phyloP scores from a whole-genome alignment of 2,888 invertebrate genomes.

The Rhodophaea formosa region DNA sequence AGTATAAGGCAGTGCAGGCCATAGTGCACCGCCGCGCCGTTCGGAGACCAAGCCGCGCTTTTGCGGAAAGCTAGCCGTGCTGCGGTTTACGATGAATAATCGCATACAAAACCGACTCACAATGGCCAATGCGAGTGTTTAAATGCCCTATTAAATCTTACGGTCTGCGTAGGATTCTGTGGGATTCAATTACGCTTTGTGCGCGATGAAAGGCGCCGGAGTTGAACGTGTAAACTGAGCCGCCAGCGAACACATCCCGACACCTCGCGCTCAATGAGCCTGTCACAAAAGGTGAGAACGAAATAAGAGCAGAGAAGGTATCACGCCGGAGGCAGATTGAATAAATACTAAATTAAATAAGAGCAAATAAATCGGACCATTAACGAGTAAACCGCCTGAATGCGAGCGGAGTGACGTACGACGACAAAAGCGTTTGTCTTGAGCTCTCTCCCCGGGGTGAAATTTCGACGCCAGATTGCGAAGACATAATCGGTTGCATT shows the following conservation, averaged over 20 bases:
- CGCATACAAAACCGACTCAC: conserved; percentile 75
- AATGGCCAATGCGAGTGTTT: conserved; percentile 80
- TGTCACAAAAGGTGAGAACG: conserved; percentile 78
- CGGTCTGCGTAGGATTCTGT: conserved; percentile 78
- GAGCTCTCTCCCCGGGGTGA: conserved; percentile 41
- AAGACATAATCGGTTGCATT: conserved; percentile 55
- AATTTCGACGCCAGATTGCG: conserved; percentile 43
- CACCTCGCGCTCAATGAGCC: conserved; percentile 79
- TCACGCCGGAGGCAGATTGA: conserved; percentile 74
- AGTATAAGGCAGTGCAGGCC: conserved; percentile 45
- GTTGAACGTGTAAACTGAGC: conserved; percentile 75
- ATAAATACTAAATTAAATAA: conserved; percentile 81
- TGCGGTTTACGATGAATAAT: conserved; percentile 76
- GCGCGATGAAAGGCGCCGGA: conserved; percentile 76
- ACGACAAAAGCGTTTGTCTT: conserved; percentile 52
- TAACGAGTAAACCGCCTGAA: conserved; percentile 72
- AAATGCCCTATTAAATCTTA: conserved; percentile 82
- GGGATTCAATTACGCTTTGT: conserved; percentile 82
- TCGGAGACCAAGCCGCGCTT: conserved; percentile 59
- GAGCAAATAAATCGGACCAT: conserved; percentile 76
- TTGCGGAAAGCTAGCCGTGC: conserved; percentile 67
- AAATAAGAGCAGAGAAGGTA: conserved; percentile 66
- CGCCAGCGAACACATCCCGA: conserved; percentile 75
- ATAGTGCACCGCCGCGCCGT: conserved; percentile 48
- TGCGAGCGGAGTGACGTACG: conserved; percentile 62